Conservation (phyloP, 2,113 vertebrate species). For the Hypanus sabinus region DNA sequence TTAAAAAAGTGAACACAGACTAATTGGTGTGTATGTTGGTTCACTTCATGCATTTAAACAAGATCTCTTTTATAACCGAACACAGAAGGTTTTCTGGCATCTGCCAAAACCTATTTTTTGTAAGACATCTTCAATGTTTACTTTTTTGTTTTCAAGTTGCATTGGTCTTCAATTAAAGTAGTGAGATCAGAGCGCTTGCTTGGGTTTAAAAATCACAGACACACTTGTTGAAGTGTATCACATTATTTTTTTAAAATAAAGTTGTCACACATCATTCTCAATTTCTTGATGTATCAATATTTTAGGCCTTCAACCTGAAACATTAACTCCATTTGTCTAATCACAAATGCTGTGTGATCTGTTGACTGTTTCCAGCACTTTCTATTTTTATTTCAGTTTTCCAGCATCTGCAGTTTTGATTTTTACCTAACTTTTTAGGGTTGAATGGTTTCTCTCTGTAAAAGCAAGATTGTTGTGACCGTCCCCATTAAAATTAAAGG, state of each 20-base stretch:
- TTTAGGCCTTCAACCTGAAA: no score
- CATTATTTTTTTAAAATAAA: neutral
- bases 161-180: neutral
- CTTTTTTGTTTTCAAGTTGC: conserved; percentile 28
- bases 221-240: neutral
- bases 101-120: conserved; percentile 7
- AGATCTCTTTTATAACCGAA: neutral
- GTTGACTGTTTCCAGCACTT: no score
- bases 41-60: conserved; percentile 33
- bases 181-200: neutral
- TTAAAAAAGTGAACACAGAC: neutral
- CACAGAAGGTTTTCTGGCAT: conserved; percentile 6
- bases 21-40: neutral
- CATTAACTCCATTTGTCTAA: no score
- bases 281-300: neutral
- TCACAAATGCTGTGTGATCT: no score
- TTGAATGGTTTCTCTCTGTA: neutral
- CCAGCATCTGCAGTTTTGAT: neutral
- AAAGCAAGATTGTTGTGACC: neutral
- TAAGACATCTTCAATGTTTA: neutral
- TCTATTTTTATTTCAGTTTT: no score
- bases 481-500: neutral
- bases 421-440: neutral
- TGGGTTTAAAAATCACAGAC: neutral
- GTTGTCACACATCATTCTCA: neutral